Evolutionary conservation across 2,888 invertebrate species (phyloP), one percentile per base, ranked within the genome.

Genomic region (Drosophila ustulata): DNA sequence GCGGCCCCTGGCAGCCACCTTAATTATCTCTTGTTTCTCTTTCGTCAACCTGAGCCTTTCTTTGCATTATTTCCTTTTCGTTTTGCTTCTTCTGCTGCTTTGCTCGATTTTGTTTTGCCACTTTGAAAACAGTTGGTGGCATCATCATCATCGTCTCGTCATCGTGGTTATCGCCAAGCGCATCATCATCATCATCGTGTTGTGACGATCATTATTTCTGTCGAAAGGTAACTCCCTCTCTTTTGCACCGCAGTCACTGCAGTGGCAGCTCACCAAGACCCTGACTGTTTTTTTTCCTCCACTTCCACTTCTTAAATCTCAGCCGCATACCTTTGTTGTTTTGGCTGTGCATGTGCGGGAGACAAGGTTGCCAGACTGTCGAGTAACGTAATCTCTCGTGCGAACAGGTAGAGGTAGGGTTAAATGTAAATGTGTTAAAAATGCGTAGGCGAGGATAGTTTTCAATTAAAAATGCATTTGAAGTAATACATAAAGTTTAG

Each of bases 21-120:
- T 82, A 82, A 82, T 88, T 88, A 88, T 85, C 85, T 75, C 53
- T 73, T 78, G 52, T 65, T 68, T 68, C 45, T 18, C 41, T 37
- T 46, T 46, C 52, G 50, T 37, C 32, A 45, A 57, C 34, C 70
- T 50, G 56, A 66, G 59, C 63, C 57, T 70, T 75, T 68, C 64
- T 61, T 59, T 66, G 58, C 41, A 51, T 46, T 56, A 45, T 45
- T 45, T 56, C 57, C 7, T 41, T 37, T 65, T 71, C 51, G 53
- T 41, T 47, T 34, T 39, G 41, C 56, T 57, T 45, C 41, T 43
- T 51, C 70, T 64, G 37, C 43, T 64, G 43, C 46, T 59, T 59
- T 53, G 23, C 57, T 26, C 66, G 66, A 57, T 71, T 88, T 82
- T 74, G 71, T 65, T 65, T 66, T 70, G 73, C 66, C 50, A 68